Conservation (phyloP, 2,797 vertebrate genomes). For the Gambusia yucatana region DNA sequence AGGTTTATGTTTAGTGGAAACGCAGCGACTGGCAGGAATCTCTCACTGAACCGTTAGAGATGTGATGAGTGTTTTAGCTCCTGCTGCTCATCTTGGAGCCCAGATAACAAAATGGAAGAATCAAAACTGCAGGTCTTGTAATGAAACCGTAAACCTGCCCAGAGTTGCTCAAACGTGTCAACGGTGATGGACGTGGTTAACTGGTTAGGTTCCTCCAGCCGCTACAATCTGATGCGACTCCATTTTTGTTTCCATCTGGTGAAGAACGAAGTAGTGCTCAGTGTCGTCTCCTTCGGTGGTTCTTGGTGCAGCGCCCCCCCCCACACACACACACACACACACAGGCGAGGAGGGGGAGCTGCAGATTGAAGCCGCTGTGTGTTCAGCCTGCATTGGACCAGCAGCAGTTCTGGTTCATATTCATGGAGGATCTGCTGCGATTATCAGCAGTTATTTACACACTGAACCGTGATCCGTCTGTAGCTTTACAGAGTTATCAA, state of each 20-base stretch:
- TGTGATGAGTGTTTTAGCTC: too few relatives aligned
- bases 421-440: slow-evolving; percentile 70
- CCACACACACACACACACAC: too few relatives aligned
- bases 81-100: too few relatives aligned
- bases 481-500: slow-evolving; percentile 76
- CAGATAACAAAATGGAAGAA: too few relatives aligned
- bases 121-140: not conserved
- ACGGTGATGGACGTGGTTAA: not conserved
- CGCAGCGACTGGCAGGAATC: too few relatives aligned
- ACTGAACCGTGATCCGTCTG: slow-evolving; percentile 51
- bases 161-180: not conserved
- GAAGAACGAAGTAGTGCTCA: not conserved
- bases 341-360: not conserved
- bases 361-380: not conserved
- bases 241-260: not conserved
- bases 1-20: too few relatives aligned
- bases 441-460: slow-evolving; percentile 64
- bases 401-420: slow-evolving; percentile 70
- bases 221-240: not conserved
- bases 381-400: slow-evolving; percentile 54
- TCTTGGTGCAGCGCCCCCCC: not conserved
- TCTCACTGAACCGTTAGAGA: too few relatives aligned
- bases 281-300: not conserved
- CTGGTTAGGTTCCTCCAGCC: not conserved
- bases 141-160: not conserved